Percentiles rank a stretch among this genome's conserved stretches.
phyloP scores from a whole-genome alignment of 2,113 vertebrate species.

The Mustela nigripes region DNA sequence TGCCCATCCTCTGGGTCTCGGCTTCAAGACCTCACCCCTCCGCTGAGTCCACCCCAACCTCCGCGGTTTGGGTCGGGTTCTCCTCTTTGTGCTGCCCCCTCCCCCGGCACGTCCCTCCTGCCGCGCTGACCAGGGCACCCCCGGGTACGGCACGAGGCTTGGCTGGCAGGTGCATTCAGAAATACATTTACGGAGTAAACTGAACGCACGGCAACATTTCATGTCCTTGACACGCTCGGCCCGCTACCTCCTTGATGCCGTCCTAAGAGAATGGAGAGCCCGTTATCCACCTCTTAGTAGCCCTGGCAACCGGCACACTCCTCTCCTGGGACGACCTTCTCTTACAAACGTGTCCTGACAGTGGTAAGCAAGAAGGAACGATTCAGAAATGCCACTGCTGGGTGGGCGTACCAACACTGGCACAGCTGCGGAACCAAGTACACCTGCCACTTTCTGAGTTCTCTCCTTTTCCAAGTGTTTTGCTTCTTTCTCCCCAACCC shows the following conservation, averaged over 20 bases:
- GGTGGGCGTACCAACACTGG: background rate
- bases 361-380: background rate
- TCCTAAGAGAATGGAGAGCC: background rate
- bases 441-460: background rate
- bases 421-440: background rate
- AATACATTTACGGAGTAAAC: background rate
- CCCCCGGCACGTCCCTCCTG: background rate
- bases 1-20: background rate
- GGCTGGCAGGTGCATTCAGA: background rate
- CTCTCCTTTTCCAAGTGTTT: background rate
- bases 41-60: background rate
- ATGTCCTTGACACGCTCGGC: background rate
- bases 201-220: background rate
- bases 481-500: background rate
- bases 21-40: background rate
- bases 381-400: background rate
- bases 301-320: background rate
- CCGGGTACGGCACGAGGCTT: accelerated
- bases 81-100: background rate
- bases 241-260: background rate
- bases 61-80: too few relatives aligned
- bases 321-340: background rate
- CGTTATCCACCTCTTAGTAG: background rate
- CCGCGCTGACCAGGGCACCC: accelerated
- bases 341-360: background rate